Evolutionary conservation across 2,888 invertebrate genomes (phyloP), one percentile per base, ranked within the genome.

Genomic region (Dicycla oo): DNA sequence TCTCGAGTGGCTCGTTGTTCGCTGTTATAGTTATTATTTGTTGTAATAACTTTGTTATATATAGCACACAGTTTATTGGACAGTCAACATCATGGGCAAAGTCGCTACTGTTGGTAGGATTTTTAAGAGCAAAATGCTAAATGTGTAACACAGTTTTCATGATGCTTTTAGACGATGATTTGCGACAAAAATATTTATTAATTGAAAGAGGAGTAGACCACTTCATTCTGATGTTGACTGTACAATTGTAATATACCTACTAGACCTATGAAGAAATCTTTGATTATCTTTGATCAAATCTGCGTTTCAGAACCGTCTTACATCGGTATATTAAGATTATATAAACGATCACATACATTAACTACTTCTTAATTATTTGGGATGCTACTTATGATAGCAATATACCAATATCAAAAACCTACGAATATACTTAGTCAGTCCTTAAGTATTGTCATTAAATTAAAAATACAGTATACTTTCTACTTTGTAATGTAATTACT

Each of bases 1-100:
- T 96, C 92, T 96, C 96, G 83, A 96, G 89, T 75, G 96, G 95
- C 91, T 96, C 96, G 93, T 96, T 94, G 94, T 95, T 96, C 0
- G 94, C 96, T 96, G 93, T 89, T 43, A 51, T 78, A 47, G 23
- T 58, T 68, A 58, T 80, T 65, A 70, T 70, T 62, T 51, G 11
- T 66, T 80, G 75, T 77, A 62, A 43, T 63, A 66, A 67, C 63
- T 67, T 70, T 58, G 47, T 47, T 38, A 34, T 34, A 34, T 81
- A 58, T 20, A 23, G 26, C 18, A 60, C 58, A 63, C 40, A 23
- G 15, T 30, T 38, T 13, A 23, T 45, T 26, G 49, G 10, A 15
- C 53, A 43, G 49, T 43, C 58, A 47, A 73, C 4, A 73, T 73
- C 40, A 8, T 26, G 20, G 0, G 7, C 0, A 38, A 20, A 56